Conservation (phyloP, 30 jellyfish, hydroid and myxozoan genomes). For the Aurelia aurita region DNA sequence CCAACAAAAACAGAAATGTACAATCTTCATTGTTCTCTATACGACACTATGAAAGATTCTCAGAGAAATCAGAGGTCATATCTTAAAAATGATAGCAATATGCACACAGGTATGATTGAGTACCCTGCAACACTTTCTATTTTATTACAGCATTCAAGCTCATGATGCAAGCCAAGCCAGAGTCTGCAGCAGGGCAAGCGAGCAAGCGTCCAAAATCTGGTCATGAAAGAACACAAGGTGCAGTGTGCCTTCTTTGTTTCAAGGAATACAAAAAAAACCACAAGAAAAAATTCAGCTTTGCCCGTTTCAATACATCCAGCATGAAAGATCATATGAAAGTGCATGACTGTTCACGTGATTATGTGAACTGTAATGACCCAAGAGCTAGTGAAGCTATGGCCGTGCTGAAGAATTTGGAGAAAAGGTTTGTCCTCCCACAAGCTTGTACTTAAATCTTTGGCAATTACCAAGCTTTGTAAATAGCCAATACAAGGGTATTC, state of each 20-base stretch:
- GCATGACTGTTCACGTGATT: slow-evolving; percentile 20
- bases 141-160: slow-evolving; percentile 10
- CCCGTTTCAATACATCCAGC: slow-evolving; percentile 23
- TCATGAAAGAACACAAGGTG: slow-evolving; percentile 15
- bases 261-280: not conserved
- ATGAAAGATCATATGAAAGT: slow-evolving; percentile 8
- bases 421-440: not conserved
- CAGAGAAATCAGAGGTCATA: no score
- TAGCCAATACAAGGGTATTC: no score
- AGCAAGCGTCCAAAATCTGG: slow-evolving; percentile 18
- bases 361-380: slow-evolving; percentile 7
- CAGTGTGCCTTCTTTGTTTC: slow-evolving; percentile 23
- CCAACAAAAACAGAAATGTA: no score
- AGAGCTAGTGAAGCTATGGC: slow-evolving; percentile 24
- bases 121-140: not conserved
- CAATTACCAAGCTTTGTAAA: not conserved
- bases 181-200: not conserved
- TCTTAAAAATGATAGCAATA: no score
- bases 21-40: no score
- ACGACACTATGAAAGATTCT: no score
- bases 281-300: not conserved
- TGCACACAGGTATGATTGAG: slow-evolving; percentile 1
- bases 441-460: not conserved
- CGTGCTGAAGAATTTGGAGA: not conserved
- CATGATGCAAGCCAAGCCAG: slow-evolving; percentile 5